Conservation (phyloP, 2,888 invertebrate species). For the Caenorhabditis parvicauda region DNA sequence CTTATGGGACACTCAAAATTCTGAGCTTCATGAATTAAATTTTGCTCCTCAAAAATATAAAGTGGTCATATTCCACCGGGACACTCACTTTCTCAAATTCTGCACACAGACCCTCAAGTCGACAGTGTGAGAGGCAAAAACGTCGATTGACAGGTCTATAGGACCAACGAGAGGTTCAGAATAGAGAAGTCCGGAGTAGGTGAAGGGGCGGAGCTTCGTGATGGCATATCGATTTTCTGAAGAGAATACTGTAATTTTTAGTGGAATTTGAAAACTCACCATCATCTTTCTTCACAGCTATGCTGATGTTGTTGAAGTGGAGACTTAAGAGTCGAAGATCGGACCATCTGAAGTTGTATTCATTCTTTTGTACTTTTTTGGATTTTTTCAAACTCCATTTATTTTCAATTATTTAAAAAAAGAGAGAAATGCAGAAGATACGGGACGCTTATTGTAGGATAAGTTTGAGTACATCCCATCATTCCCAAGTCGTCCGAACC, state of each 20-base stretch:
- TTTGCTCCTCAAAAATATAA: background rate
- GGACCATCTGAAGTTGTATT: constrained; percentile 38
- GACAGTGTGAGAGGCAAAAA: constrained; percentile 42
- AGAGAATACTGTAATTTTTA: constrained; percentile 1
- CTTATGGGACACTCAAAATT: no score
- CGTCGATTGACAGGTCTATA: constrained; percentile 40
- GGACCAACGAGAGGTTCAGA: constrained; percentile 25
- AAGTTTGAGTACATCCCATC: no score
- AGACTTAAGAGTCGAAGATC: constrained; percentile 34
- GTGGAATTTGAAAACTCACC: constrained; percentile 14
- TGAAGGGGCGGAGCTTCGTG: constrained; percentile 31
- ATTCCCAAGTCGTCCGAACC: no score
- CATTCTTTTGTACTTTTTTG: no score
- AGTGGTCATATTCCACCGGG: background rate
- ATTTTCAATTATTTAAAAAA: no score
- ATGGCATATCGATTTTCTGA: constrained; percentile 46
- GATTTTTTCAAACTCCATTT: no score
- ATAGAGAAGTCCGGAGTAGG: constrained; percentile 40
- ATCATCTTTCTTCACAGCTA: constrained; percentile 42
- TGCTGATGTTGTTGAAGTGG: constrained; percentile 47
- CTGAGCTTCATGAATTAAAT: background rate
- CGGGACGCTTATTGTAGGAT: no score
- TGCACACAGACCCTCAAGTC: constrained; percentile 46
- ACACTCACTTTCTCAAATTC: constrained; percentile 28
- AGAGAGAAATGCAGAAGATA: no score